Percentiles rank a stretch among this genome's conserved stretches.
Conservation (phyloP, 2,888 invertebrate species). For the Brachynemurus nebulosus region DNA sequence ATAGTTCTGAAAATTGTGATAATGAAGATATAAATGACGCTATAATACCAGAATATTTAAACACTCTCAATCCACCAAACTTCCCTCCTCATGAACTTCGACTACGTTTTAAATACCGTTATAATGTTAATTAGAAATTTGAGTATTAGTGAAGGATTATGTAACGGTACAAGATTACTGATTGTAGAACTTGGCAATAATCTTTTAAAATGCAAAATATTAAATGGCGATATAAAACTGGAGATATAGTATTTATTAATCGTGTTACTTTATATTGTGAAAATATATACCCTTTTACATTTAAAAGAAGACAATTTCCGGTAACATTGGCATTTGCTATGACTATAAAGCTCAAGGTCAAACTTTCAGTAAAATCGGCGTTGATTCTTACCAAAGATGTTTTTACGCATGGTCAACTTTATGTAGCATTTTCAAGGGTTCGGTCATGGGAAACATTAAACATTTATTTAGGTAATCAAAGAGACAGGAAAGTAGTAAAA, state of each 20-base stretch:
- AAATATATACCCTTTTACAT: slow-evolving; percentile 7
- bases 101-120: slow-evolving; percentile 13
- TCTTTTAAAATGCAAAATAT: slow-evolving; percentile 16
- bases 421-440: slow-evolving; percentile 1
- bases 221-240: slow-evolving; percentile 15
- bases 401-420: slow-evolving; percentile 6
- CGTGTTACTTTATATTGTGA: slow-evolving; percentile 14
- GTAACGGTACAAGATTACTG: slow-evolving; percentile 17
- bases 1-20: slow-evolving; percentile 13
- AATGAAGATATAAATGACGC: slow-evolving; percentile 8
- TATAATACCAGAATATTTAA: slow-evolving; percentile 15
- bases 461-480: no score
- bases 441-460: not conserved
- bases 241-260: slow-evolving; percentile 3
- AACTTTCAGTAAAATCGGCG: slow-evolving; percentile 5
- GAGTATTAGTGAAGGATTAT: slow-evolving; percentile 15
- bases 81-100: slow-evolving; percentile 15
- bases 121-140: slow-evolving; percentile 17
- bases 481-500: no score
- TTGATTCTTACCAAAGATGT: slow-evolving; percentile 3
- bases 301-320: slow-evolving; percentile 8
- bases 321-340: slow-evolving; percentile 6
- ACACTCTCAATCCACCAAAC: slow-evolving; percentile 12
- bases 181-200: slow-evolving; percentile 13
- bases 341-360: slow-evolving; percentile 9